Percentiles rank a stretch among this genome's conserved stretches.
These are phyloP conservation scores for Crenuchus spilurus DNA, from an alignment of 2,797 vertebrate genomes.

Conservation along the genomic window DNA sequence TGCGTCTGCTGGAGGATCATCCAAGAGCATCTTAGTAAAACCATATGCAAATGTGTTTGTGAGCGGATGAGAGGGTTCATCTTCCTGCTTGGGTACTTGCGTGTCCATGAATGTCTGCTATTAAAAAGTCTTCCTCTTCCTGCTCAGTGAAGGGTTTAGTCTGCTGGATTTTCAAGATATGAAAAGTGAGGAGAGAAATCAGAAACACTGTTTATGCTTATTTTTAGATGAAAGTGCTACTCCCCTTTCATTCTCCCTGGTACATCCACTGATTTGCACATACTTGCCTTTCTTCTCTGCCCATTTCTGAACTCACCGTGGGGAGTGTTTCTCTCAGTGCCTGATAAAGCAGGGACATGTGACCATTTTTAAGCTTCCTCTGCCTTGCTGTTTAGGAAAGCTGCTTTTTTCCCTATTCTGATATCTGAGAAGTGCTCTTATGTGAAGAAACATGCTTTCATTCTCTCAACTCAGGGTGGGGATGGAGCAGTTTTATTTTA, in stretches of 20 bases:
- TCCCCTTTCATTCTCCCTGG: conserved; percentile 51
- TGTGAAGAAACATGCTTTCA: conserved; percentile 2
- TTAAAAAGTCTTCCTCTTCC: conserved; percentile 15
- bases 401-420: conserved; percentile 8
- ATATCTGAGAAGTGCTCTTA: conserved; percentile 22
- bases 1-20: conserved; percentile 5
- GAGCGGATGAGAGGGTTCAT: neutral
- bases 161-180: conserved; percentile 42
- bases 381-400: conserved; percentile 6
- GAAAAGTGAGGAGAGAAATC: conserved; percentile 47
- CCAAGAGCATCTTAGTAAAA: neutral
- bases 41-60: conserved; percentile 21
- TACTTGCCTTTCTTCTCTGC: conserved; percentile 58
- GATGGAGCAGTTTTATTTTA: neutral
- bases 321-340: conserved; percentile 60
- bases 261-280: conserved; percentile 59
- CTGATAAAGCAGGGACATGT: conserved; percentile 62
- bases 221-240: conserved; percentile 71
- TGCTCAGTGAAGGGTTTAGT: conserved; percentile 53
- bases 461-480: neutral
- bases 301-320: conserved; percentile 65
- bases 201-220: conserved; percentile 60
- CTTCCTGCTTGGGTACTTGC: conserved; percentile 4
- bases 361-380: neutral
- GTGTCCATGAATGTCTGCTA: conserved; percentile 15